These are phyloP conservation scores for Formica aserva DNA, from an alignment of 2,888 invertebrate species.

Conservation along the genomic window DNA sequence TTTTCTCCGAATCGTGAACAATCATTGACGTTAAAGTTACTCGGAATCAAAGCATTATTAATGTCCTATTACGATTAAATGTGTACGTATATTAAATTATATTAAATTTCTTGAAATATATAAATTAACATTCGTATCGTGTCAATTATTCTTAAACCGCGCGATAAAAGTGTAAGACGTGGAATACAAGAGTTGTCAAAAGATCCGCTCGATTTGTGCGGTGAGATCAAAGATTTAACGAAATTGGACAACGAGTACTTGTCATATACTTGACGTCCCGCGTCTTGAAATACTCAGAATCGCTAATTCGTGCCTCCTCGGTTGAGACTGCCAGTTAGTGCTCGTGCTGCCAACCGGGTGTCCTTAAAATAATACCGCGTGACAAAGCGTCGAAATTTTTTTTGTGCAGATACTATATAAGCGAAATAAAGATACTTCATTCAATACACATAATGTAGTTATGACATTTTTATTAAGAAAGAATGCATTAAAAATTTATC, in stretches of 20 bases:
- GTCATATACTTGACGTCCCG: conserved; percentile 34
- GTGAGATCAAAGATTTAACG: conserved; percentile 52
- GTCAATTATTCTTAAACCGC: neutral
- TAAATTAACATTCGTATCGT: neutral
- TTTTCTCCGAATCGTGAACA: neutral
- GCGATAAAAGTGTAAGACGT: conserved; percentile 28
- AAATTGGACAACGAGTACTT: conserved; percentile 57
- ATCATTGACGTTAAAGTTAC: neutral
- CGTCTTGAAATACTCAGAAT: conserved; percentile 52
- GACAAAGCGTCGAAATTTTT: neutral
- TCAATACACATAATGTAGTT: neutral
- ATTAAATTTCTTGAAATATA: conserved; percentile 14
- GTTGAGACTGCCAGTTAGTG: conserved; percentile 4
- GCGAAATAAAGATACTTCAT: neutral
- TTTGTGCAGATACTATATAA: neutral
- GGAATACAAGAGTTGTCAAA: conserved; percentile 21
- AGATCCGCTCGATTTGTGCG: conserved; percentile 26
- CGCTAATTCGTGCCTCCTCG: conserved; percentile 40
- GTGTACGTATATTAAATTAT: neutral
- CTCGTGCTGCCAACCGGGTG: conserved; percentile 28
- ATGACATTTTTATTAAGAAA: neutral
- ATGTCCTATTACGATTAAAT: neutral
- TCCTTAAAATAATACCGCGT: neutral
- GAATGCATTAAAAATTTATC: neutral
- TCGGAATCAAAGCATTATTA: neutral